phyloP scores from a whole-genome alignment of 2,888 invertebrate species.

The Sussaba pulchella region DNA sequence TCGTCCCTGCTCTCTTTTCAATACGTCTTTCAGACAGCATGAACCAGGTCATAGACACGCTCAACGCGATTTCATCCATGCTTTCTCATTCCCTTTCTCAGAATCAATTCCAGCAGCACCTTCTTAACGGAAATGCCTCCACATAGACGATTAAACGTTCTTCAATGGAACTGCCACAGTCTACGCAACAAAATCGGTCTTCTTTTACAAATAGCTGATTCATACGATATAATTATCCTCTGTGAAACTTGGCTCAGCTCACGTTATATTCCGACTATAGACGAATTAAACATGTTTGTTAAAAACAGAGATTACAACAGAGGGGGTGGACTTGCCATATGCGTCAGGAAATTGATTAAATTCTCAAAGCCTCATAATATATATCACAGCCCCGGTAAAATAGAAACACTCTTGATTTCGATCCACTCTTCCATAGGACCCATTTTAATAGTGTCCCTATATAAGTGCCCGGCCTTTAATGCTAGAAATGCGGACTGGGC shows the following conservation, averaged over 20 bases:
- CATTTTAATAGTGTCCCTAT: background rate
- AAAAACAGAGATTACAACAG: slow-evolving; percentile 5
- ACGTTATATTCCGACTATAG: background rate
- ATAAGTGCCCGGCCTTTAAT: background rate
- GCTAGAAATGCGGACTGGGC: background rate
- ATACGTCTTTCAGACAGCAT: background rate
- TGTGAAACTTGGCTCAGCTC: no score
- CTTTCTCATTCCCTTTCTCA: background rate
- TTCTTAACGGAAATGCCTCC: background rate
- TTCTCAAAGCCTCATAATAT: background rate
- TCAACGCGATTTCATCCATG: no score
- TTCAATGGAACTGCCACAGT: slow-evolving; percentile 16
- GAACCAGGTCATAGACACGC: no score
- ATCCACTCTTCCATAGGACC: slow-evolving; percentile 1
- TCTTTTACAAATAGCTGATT: background rate
- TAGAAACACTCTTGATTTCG: slow-evolving; percentile 14
- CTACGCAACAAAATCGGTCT: slow-evolving; percentile 4
- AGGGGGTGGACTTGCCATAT: slow-evolving; percentile 10
- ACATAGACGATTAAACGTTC: background rate
- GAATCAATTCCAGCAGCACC: background rate
- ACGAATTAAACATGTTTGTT: background rate
- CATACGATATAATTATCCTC: no score
- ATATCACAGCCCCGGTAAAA: background rate
- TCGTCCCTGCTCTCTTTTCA: background rate
- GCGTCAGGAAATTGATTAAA: background rate